Base-by-base conservation (phyloP, 2,888 invertebrate genomes). In the Tachystola acroxantha region DNA sequence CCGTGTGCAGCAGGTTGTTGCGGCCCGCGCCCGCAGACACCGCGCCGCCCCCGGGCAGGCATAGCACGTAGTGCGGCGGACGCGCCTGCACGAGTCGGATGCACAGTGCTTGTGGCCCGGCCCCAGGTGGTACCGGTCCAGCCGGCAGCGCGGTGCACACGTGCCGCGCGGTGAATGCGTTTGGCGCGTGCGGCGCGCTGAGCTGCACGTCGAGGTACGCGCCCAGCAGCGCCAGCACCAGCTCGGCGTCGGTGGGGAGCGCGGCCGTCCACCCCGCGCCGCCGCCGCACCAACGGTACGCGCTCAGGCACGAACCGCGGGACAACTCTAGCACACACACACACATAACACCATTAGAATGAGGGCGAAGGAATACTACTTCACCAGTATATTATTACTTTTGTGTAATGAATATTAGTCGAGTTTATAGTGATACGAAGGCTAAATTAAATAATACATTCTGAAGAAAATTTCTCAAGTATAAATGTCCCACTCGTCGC, bases 271-370 rank as follows among this genome's bases (percentile, higher is more conserved):
- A 96, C 32, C 90, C 90, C 57, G 93, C 81, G 27, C 94, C 93
- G 30, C 97, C 97, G 39, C 92, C 90, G 76, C 93, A 92, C 97
- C 97, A 97, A 46, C 92, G 91, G 79, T 94, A 98, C 55, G 93
- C 93, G 59, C 95, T 93, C 86, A 97, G 93, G 63, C 96, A 96
- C 7, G 96, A 95, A 43, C 96, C 96, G 63, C 89, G 90, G 0
- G 94, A 90, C 44, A 97, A 86, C 57, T 94, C 93, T 88, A 64
- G 27, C 7, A 32, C 16, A 26, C 19, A 10, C 10, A 27, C 3
- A 7, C 6, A 9, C 22, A 16, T 16, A n/a, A n/a, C n/a, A n/a
- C n/a, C n/a, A n/a, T n/a, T n/a, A n/a, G n/a, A n/a, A n/a, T 2
- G 13, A 13, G 10, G 27, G 29, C 34, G 12, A n/a, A n/a, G n/a